phyloP scores from a whole-genome alignment of 2,888 invertebrate species.

The Dilophus febrilis region DNA sequence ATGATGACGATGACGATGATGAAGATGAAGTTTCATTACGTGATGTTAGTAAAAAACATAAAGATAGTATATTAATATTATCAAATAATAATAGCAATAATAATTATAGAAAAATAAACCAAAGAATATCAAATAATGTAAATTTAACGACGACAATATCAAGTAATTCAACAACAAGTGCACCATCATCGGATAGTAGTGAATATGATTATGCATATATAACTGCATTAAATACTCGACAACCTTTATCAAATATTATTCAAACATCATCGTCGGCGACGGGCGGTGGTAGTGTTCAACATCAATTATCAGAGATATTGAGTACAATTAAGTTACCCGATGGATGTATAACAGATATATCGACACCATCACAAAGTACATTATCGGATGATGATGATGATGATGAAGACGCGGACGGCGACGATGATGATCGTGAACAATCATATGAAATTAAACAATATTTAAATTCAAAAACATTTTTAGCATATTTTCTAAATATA shows the following conservation, averaged over 20 bases:
- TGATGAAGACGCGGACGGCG: no score
- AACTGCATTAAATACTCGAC: constrained; percentile 39
- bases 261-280: constrained; percentile 11
- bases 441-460: constrained; percentile 26
- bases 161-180: neutral
- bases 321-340: constrained; percentile 17
- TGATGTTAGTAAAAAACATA: constrained; percentile 3
- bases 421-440: constrained; percentile 10
- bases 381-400: constrained; percentile 12
- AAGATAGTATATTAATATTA: constrained; percentile 6
- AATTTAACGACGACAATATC: neutral
- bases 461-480: constrained; percentile 47
- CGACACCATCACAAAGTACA: constrained; percentile 11
- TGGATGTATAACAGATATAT: constrained; percentile 20
- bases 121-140: neutral
- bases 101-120: neutral
- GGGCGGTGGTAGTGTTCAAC: neutral
- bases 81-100: neutral
- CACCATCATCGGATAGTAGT: constrained; percentile 7
- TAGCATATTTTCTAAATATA: constrained; percentile 47
- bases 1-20: constrained; percentile 4
- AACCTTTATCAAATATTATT: constrained; percentile 28
- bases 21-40: constrained; percentile 2
- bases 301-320: constrained; percentile 5
- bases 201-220: constrained; percentile 41